Base-by-base conservation (phyloP, 2,888 invertebrate genomes). In the Lithophane socia region DNA sequence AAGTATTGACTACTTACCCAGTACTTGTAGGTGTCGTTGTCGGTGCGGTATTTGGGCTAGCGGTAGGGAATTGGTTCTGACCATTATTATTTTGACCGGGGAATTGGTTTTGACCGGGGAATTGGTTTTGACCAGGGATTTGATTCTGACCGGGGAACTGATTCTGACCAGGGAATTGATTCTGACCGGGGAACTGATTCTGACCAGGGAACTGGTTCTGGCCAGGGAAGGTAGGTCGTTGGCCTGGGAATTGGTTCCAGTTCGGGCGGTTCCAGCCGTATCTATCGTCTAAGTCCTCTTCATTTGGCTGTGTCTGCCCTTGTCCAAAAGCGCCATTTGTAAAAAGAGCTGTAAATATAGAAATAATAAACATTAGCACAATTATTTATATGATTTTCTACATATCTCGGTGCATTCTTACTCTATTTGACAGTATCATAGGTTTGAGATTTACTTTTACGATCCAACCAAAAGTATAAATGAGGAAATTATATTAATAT, bases 251-350 rank as follows among this genome's bases (percentile, higher is more conserved):
- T 60, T 79, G 80, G 8, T 80, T 73, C 60, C 72, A 69, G 63
- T 37, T 70, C 9, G 71, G 80, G 2, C 66, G 73, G 24, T 58
- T 54, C 47, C 70, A 77, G 21, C 68, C 94, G 47, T 95, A 95
- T 80, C 94, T 93, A 72, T 95, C 94, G 7, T 95, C 95, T 72
- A 95, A 83, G 21, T 89, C 83, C 0, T 90, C 89, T 3, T 86
- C 86, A 21, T 87, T 84, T 29, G 83, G 78, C 44, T 71, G 54
- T 5, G 87, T 68, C 79, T 95, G 94, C 4, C 92, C 92, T 47
- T 90, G 86, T 75, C 91, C 90, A 52, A 91, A 74, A 1, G 89
- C 90, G 60, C 87, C 89, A 54, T 87, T 88, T 66, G 88, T 74
- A 44, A 92, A 68, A 3, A 94, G 67, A 77, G 89, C 95, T 95